These are phyloP conservation scores for Altica lythri DNA, from an alignment of 2,888 invertebrate species.

Conservation along the genomic window DNA sequence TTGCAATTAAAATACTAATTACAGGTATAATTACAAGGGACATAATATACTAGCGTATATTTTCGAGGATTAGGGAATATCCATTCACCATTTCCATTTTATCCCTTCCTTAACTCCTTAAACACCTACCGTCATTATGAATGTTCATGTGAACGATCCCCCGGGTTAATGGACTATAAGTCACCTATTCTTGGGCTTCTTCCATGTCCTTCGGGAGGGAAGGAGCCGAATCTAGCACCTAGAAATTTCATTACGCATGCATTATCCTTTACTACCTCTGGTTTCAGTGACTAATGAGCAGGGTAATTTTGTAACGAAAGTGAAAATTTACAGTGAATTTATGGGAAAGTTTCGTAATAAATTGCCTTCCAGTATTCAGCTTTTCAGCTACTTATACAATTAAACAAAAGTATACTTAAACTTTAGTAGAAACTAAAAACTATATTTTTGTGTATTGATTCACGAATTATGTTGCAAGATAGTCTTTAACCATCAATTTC, in stretches of 20 bases:
- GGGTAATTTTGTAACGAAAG: background rate
- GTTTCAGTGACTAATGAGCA: constrained; percentile 7
- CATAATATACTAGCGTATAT: constrained; percentile 23
- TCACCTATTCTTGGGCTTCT: constrained; percentile 23
- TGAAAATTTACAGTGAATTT: background rate
- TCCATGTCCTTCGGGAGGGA: constrained; percentile 10
- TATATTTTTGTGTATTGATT: too few species aligned
- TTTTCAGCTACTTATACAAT: too few species aligned
- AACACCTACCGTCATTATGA: constrained; percentile 28
- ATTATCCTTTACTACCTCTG: constrained; percentile 4
- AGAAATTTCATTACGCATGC: constrained; percentile 28
- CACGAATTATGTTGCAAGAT: too few species aligned
- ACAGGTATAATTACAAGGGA: constrained; percentile 23
- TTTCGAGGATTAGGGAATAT: constrained; percentile 29
- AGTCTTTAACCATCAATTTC: too few species aligned
- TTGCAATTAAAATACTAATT: constrained; percentile 17
- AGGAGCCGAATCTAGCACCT: constrained; percentile 27
- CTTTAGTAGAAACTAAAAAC: too few species aligned
- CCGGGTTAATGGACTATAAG: constrained; percentile 34
- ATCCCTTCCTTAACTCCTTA: constrained; percentile 19
- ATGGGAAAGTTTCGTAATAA: too few species aligned
- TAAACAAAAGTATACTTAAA: too few species aligned
- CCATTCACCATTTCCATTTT: too few species aligned
- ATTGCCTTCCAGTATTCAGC: too few species aligned
- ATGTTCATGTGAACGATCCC: constrained; percentile 31